Base-by-base conservation (phyloP, 2,888 invertebrate genomes). In the Drosophila borborema region DNA sequence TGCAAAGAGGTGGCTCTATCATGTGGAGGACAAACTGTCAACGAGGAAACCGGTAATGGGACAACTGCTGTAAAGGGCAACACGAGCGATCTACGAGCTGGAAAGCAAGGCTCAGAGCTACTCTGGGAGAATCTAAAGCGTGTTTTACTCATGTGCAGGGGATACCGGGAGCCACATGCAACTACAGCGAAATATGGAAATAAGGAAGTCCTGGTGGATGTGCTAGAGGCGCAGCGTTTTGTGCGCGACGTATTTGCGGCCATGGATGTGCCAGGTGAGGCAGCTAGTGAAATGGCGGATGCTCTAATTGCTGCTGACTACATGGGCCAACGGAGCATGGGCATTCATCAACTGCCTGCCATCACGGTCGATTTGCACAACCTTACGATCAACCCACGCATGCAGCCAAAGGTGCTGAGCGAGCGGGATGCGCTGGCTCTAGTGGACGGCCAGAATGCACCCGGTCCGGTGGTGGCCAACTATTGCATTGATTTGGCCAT, bases 401-500 rank as follows among this genome's bases (percentile, higher is more conserved):
- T 70, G 20, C 55, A 59, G 14, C 77, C 80, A 3, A 64, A 59
- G 28, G 51, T 76, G 14, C 3, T 77, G 1, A 56, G 45, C 3
- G 73, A 87, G 12, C 56, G 59, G 4, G 53, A 72, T 40, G 71
- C 81, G 0, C 10, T 80, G 7, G 81, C 75, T 0, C 16, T 76
- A 49, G 75, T 84, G 3, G 64, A 76, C 51, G 80, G 80, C 0
- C 66, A 72, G 10, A 83, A 83, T 62, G 80, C 80, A 9, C 82
- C 86, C 0, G 83, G 74, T 0, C 72, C 77, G 8, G 67, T 81
- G 43, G 74, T 84, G 55, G 84, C 62, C 46, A 84, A 81, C 49
- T 87, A 36, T 16, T 82, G 83, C 20, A 83, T 83, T 72, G 82
- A 82, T 34, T 34, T 83, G 71, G 83, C 83, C 10, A 68, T 85